These are phyloP conservation scores for Caenorhabditis drosophilae DNA, from an alignment of 2,888 invertebrate genomes.

Conservation along the genomic window DNA sequence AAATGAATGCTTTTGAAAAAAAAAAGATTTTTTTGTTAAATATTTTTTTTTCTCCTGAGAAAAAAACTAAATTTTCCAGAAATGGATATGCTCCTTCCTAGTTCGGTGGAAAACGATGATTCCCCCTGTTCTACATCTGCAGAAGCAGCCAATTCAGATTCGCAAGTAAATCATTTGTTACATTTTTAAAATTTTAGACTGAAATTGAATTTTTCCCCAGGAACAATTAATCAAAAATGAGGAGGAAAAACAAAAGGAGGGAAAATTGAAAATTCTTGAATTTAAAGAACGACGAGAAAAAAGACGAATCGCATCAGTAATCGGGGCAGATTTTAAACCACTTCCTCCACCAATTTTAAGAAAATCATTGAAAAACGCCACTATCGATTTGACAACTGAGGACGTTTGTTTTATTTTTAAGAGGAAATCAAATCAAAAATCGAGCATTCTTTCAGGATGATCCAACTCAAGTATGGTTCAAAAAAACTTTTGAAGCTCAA, in stretches of 20 bases:
- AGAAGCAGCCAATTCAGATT: conserved; percentile 14
- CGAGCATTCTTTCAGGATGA: conserved; percentile 17
- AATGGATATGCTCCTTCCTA: too few species aligned
- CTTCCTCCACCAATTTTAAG: conserved; percentile 6
- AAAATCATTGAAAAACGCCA: conserved; percentile 11
- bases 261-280: background rate
- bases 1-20: background rate
- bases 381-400: conserved; percentile 33
- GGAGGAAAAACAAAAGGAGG: conserved; percentile 5
- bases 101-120: conserved; percentile 4
- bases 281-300: conserved; percentile 6
- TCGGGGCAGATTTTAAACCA: too few species aligned
- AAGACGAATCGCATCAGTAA: conserved; percentile 1
- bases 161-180: conserved; percentile 3
- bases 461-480: conserved; percentile 31
- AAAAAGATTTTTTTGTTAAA: background rate
- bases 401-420: conserved; percentile 9
- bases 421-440: background rate
- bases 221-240: conserved; percentile 11
- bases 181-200: background rate
- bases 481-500: conserved; percentile 16
- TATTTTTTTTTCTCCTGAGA: background rate
- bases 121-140: conserved; percentile 19
- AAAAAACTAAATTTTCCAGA: background rate
- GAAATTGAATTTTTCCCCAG: conserved; percentile 12